These are phyloP conservation scores for Ormyrus thymus DNA, from an alignment of 2,888 invertebrate genomes.

Conservation along the genomic window DNA sequence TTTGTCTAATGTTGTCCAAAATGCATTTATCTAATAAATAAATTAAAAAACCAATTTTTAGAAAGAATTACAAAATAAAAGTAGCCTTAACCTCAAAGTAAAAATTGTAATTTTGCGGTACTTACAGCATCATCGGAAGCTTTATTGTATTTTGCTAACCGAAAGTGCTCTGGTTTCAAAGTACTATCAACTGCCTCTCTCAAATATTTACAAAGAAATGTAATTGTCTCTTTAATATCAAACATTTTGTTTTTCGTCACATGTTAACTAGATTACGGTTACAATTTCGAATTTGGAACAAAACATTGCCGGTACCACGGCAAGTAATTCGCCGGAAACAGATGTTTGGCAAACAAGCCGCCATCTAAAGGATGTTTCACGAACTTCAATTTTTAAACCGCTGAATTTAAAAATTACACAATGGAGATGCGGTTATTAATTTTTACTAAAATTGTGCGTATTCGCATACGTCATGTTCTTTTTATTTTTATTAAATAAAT, in stretches of 20 bases:
- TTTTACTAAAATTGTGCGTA: too few species aligned
- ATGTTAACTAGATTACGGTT: too few species aligned
- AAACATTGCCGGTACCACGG: too few species aligned
- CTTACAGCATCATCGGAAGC: constrained; percentile 67
- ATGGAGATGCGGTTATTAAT: too few species aligned
- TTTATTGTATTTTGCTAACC: constrained; percentile 70
- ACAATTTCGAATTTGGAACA: constrained; percentile 42
- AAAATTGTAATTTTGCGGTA: constrained; percentile 36
- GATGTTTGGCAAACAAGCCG: not conserved
- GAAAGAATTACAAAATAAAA: constrained; percentile 8
- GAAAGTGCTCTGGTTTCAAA: constrained; percentile 71
- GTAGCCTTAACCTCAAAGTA: constrained; percentile 45
- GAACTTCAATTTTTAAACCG: too few species aligned
- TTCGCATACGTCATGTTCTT: too few species aligned
- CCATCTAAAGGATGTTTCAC: too few species aligned
- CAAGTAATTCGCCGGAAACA: constrained; percentile 6
- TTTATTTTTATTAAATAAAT: too few species aligned
- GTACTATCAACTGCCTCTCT: constrained; percentile 63
- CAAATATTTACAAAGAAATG: constrained; percentile 70
- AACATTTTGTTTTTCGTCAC: constrained; percentile 58
- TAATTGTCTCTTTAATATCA: constrained; percentile 69
- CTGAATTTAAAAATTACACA: too few species aligned
- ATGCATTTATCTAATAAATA: constrained; percentile 47
- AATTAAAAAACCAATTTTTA: constrained; percentile 5
- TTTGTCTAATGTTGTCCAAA: constrained; percentile 56